Evolutionary conservation across 2,797 vertebrate genomes (phyloP).

Genomic region (Labroides dimidiatus): DNA sequence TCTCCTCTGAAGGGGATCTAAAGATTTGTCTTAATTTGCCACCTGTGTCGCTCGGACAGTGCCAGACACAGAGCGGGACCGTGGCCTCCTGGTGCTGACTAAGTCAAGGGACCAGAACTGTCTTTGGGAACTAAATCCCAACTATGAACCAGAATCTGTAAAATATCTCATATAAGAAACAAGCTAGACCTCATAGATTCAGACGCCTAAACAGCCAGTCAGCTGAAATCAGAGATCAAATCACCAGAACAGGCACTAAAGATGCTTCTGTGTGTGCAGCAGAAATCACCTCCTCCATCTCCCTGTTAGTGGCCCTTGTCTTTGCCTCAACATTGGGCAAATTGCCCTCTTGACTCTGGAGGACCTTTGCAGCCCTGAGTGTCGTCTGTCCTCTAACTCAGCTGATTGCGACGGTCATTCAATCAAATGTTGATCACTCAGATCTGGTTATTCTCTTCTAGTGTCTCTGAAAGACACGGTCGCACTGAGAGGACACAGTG

Average conservation of each 20-base stretch:
- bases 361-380: neutral
- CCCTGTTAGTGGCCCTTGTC: neutral
- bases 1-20: conserved; percentile 37
- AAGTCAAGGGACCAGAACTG: conserved; percentile 43
- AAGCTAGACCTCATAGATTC: neutral
- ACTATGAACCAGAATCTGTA: conserved; percentile 19
- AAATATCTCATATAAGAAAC: neutral
- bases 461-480: neutral
- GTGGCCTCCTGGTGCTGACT: conserved; percentile 59
- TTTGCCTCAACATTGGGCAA: conserved; percentile 7
- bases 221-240: too few relatives aligned
- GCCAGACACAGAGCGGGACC: conserved; percentile 24
- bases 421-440: neutral
- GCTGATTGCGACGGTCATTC: neutral
- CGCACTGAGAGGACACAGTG: conserved; percentile 8
- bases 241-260: too few relatives aligned
- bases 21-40: conserved; percentile 56
- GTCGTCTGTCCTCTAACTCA: conserved; percentile 2
- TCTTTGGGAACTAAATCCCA: conserved; percentile 17
- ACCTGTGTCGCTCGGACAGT: conserved; percentile 40
- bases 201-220: neutral
- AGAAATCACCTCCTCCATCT: conserved; percentile 10
- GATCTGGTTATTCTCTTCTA: neutral
- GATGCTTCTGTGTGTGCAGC: too few relatives aligned
- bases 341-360: conserved; percentile 19